Evolutionary conservation across 2,797 vertebrate species (phyloP).

Genomic region (Spinus olivaceus): DNA sequence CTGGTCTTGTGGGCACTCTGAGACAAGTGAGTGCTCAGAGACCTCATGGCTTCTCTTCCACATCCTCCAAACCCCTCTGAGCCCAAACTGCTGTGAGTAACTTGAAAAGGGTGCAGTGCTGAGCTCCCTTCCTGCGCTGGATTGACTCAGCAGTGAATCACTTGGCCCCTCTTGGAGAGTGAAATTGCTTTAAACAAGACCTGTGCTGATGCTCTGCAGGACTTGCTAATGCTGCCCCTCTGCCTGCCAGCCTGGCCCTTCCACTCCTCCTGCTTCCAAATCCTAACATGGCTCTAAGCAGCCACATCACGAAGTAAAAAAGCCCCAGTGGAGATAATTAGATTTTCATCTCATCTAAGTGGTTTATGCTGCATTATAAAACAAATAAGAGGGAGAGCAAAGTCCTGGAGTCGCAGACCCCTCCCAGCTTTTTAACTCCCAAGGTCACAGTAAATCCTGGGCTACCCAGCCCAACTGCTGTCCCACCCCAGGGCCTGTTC

Average conservation of each 20-base stretch:
- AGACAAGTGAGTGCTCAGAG: background rate
- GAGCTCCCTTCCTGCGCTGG: background rate
- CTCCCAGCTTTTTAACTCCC: slow-evolving; percentile 1
- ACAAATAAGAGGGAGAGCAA: slow-evolving; percentile 11
- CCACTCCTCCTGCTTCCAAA: background rate
- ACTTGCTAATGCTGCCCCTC: background rate
- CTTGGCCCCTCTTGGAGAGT: background rate
- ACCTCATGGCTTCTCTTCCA: background rate
- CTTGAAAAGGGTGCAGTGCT: background rate
- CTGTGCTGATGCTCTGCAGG: background rate
- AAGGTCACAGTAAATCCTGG: background rate
- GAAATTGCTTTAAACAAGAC: background rate
- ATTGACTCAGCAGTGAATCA: slow-evolving; percentile 42
- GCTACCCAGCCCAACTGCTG: background rate
- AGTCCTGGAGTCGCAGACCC: background rate
- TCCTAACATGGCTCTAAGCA: background rate
- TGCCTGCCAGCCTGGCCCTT: background rate
- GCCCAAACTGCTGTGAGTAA: background rate
- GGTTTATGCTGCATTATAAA: background rate
- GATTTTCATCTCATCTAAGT: background rate
- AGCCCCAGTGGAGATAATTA: background rate
- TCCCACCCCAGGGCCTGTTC: background rate
- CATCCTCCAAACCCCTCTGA: background rate
- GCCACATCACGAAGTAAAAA: background rate
- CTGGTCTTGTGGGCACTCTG: background rate